Base-by-base conservation (phyloP, 2,888 invertebrate species). In the Harpagoxenus sublaevis region DNA sequence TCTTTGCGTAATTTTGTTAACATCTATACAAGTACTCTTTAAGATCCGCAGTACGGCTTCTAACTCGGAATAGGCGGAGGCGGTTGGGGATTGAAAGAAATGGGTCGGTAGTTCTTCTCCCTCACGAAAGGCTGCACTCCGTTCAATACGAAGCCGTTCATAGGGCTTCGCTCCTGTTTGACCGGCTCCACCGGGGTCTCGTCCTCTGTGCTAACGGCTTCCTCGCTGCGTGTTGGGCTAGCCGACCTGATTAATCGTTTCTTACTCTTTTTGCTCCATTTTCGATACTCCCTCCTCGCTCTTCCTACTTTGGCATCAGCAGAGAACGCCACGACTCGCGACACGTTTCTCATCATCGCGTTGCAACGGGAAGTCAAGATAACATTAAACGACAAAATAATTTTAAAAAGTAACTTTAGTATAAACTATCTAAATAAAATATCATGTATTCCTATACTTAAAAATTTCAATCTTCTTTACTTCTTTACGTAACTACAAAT, bases 91-190 rank as follows among this genome's bases (percentile, higher is more conserved):
- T 95, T 95, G 90, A 95, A 95, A 62, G 94, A 92, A 86, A 95
- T 95, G 45, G 95, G 95, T 85, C 95, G 94, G 90, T 95, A 95
- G 65, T 94, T 94, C 92, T 95, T 95, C 77, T 93, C 93, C 73
- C 94, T 92, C 62, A 94, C 94, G 88, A 95, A 95, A 48, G 95
- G 95, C 88, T 95, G 95, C 48, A 94, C 90, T 70, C 91, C 91
- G 89, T 91, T 93, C n/a, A 93, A 83, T 48, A 92, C 86, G 74
- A 94, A 93, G 79, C 91, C 92, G 78, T 90, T 92, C 28, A 83
- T 83, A 12, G 90, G 86, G 79, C 86, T 93, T 75, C 91, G 88
- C 78, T 92, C 89, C 42, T 89, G 93, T 70, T 91, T 91, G 65
- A 92, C 82, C 31, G 92, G 88, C 79, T 94, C 91, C 85, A 92